Base-by-base conservation (phyloP, 2,797 vertebrate species). In the Kryptopterus vitreolus region DNA sequence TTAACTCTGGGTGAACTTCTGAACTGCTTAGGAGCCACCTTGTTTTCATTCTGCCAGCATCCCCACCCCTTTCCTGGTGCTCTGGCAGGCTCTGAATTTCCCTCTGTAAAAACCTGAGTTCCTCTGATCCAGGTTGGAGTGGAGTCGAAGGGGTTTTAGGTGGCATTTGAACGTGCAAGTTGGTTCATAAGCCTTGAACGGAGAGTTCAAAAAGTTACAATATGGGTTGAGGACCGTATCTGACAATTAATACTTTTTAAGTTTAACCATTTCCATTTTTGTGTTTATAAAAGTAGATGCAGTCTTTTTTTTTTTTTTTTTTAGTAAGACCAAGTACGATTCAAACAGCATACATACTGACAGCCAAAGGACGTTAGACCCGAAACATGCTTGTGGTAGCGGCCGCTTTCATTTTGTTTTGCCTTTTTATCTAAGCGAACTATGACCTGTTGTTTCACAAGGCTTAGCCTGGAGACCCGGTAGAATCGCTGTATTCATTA, bases 1-100 rank as follows among this genome's bases (percentile, higher is more conserved):
- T 90, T 86, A 88, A 86, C 90, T 92, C 84, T 89, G 85, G 85
- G 85, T 91, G 87, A 92, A 92, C 90, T 88, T 89, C 87, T 90
- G 87, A 88, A 87, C 86, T 89, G 68, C 82, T 88, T 61, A 85
- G 86, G 68, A 72, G 84, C 88, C 87, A 88, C 88, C 86, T 87
- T 88, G 87, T 87, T 89, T 88, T 89, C 80, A 84, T 88, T 88
- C 81, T 86, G 84, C 76, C 59, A 84, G 78, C 74, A 66, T 66
- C 58, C 77, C 83, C 80, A 13, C 70, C 82, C 43, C 82, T 82
- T 86, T 84, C 78, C 82, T 85, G 74, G 62, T 76, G 65, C 75
- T 61, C 77, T 0, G 43, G 24, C 69, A 18, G 87, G 86, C 87
- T 85, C 81, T 77, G 77, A 89, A 86, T 86, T 90, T 85, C 81